phyloP scores from a whole-genome alignment of 2,797 vertebrate species.

The Chloroceryle amazona region DNA sequence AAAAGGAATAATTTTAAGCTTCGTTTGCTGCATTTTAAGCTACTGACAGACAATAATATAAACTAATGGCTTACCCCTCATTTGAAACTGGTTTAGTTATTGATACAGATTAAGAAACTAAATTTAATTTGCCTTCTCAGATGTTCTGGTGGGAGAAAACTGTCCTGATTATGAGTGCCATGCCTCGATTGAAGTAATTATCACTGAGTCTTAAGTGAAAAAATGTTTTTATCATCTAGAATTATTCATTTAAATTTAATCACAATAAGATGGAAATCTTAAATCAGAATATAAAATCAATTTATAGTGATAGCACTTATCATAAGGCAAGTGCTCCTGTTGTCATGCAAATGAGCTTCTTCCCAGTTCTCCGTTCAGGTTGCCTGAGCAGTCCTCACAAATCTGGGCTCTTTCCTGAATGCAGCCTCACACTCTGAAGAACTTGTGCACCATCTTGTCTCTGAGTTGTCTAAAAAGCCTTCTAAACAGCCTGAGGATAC shows the following conservation, averaged over 20 bases:
- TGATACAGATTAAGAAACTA: conserved; percentile 9
- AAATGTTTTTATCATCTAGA: background rate
- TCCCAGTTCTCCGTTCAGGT: background rate
- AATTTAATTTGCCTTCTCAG: conserved; percentile 41
- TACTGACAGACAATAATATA: background rate
- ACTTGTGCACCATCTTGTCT: background rate
- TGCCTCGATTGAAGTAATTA: background rate
- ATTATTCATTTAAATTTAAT: background rate
- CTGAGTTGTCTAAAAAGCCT: background rate
- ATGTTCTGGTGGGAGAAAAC: conserved; percentile 18
- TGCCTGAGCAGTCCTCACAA: background rate
- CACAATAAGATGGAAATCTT: background rate
- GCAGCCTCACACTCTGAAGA: background rate
- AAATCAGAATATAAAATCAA: background rate
- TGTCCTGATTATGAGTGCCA: conserved; percentile 5
- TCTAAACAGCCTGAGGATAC: background rate
- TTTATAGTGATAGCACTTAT: background rate
- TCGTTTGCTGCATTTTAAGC: background rate
- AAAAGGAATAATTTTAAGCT: background rate
- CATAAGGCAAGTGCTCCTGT: background rate
- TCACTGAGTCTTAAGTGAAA: background rate
- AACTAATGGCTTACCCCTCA: conserved; percentile 27
- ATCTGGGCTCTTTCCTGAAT: background rate
- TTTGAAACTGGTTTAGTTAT: conserved; percentile 58
- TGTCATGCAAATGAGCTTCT: background rate